Base-by-base conservation (phyloP, 37 sponge, comb jelly and placozoan species). In the Aplysina aerophoba region DNA sequence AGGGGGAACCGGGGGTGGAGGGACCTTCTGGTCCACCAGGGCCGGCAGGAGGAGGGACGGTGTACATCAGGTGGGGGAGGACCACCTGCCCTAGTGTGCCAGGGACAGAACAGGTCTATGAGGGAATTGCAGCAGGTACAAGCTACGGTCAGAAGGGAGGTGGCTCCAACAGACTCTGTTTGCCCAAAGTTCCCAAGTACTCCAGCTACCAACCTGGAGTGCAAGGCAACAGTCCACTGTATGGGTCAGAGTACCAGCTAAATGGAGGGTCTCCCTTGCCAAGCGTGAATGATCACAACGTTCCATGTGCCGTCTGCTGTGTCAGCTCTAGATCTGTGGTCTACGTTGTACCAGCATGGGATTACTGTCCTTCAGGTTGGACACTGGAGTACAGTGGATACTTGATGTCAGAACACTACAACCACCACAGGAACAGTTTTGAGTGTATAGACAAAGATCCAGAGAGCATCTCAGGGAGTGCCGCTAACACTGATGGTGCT, bases 391-490 rank as follows among this genome's bases (percentile, higher is more conserved):
- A 89, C 82, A 37, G 14, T 73, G 90, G 90, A 59, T 89, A 89
- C 56, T 72, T 89, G 15, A 89, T 89, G 90, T 31, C 85, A 34
- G 44, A 0, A 59, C 39, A 37, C 20, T 37, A 73, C 37, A n/a
- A 13, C 28, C 67, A 86, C 36, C 20, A 20, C 17, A 72, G 74
- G 21, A 58, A 59, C 30, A 69, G 34, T 15, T 89, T 36, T 73
- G 85, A 89, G 68, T 89, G 90, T 85, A 85, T 89, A 2, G 90
- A 89, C 75, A 85, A 85, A 35, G 75, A 81, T 55, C 81, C 81
- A 4, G 81, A 85, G 0, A 58, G 73, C 24, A 28, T 89, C 60
- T 63, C 85, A 53, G 85, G 85, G 5, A 89, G 24, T 68, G 34
- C 50, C 20, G 35, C 54, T 30, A 84, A 27, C 30, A 68, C 72